Conservation (phyloP, 2,113 vertebrate species). For the Oreotragus oreotragus region DNA sequence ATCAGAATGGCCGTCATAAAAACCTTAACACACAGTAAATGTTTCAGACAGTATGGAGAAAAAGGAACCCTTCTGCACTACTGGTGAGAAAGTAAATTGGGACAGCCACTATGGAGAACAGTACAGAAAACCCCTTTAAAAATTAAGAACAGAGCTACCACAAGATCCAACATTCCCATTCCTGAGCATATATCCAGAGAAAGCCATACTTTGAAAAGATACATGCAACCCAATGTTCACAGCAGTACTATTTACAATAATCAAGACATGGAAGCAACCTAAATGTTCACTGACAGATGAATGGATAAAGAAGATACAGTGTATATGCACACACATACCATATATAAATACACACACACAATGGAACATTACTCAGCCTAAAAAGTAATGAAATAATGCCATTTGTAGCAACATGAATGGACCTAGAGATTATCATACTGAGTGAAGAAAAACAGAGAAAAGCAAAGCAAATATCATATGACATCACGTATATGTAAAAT, state of each 20-base stretch:
- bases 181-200: background rate
- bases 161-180: background rate
- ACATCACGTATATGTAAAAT: background rate
- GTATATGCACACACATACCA: background rate
- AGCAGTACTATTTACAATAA: background rate
- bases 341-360: background rate
- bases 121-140: background rate
- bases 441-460: background rate
- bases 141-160: background rate
- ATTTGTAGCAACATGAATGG: background rate
- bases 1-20: background rate
- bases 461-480: background rate
- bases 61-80: background rate
- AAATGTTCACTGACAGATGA: background rate
- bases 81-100: background rate
- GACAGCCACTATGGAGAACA: background rate
- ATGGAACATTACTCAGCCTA: background rate
- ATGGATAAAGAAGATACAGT: background rate
- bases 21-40: background rate
- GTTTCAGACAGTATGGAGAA: background rate
- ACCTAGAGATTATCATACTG: background rate
- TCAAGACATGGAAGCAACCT: background rate
- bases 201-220: background rate
- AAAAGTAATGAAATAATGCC: background rate
- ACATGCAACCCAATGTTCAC: background rate